These are phyloP conservation scores for Gerris lacustris DNA, from an alignment of 2,888 invertebrate species.

Conservation along the genomic window DNA sequence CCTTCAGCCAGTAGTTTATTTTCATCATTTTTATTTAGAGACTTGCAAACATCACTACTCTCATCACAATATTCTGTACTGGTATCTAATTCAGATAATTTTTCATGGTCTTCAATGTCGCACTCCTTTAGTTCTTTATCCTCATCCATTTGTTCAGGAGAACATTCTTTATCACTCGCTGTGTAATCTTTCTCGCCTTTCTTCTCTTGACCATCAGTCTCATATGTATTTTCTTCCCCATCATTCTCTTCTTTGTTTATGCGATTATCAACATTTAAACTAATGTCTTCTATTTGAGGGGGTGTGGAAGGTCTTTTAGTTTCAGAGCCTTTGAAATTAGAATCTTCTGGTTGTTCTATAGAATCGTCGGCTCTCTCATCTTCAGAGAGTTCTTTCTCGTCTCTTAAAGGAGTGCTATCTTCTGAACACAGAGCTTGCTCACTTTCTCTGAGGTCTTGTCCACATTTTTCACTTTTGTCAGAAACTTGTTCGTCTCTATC, in stretches of 20 bases:
- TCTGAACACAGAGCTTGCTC: background rate
- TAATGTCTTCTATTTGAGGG: background rate
- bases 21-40: no score
- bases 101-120: background rate
- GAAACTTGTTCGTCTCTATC: background rate
- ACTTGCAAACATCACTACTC: background rate
- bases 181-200: background rate
- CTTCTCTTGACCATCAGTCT: background rate
- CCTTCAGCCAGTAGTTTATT: conserved; percentile 3
- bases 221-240: conserved; percentile 36
- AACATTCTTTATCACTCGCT: background rate
- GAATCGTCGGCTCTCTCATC: conserved; percentile 11
- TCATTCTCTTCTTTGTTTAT: conserved; percentile 6
- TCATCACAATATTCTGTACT: background rate
- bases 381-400: background rate
- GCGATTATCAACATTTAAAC: background rate
- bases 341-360: conserved; percentile 4
- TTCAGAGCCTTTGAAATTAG: conserved; percentile 5
- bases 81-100: background rate
- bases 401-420: background rate
- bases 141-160: background rate
- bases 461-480: background rate
- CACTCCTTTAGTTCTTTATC: background rate
- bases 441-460: background rate
- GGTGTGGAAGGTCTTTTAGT: background rate